Percentiles rank a stretch among this genome's conserved stretches.
These are phyloP conservation scores for Trichacis sp. DNA, from an alignment of 2,888 invertebrate species.

Conservation along the genomic window DNA sequence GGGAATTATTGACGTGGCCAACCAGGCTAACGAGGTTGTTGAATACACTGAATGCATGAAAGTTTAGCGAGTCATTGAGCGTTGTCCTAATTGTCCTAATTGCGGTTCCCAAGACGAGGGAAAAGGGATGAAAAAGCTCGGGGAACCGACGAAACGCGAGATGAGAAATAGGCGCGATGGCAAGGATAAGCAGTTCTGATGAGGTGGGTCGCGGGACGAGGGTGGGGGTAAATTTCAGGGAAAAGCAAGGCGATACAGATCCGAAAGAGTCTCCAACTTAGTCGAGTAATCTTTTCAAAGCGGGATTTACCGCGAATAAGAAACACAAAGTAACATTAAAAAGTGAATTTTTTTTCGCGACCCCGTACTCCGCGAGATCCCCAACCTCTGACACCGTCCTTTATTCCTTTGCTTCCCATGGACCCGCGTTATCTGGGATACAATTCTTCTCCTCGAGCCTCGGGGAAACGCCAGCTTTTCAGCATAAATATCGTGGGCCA, in stretches of 20 bases:
- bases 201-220: constrained; percentile 25
- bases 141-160: constrained; percentile 17
- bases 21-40: constrained; percentile 13
- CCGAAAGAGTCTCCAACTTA: constrained; percentile 38
- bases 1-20: constrained; percentile 12
- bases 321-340: constrained; percentile 42
- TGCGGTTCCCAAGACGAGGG: no score
- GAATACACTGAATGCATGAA: constrained; percentile 27
- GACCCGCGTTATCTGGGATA: constrained; percentile 36
- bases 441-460: constrained; percentile 30
- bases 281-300: constrained; percentile 40
- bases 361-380: constrained; percentile 18
- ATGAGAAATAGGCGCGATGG: constrained; percentile 13
- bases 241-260: constrained; percentile 29
- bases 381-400: constrained; percentile 28
- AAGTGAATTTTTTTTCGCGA: constrained; percentile 33
- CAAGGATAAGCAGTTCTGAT: constrained; percentile 27
- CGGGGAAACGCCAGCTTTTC: constrained; percentile 28
- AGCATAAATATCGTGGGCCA: constrained; percentile 35
- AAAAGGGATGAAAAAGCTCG: constrained; percentile 23
- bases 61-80: constrained; percentile 36
- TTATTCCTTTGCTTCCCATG: constrained; percentile 28
- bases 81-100: constrained; percentile 42
- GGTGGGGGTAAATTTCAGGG: constrained; percentile 3
- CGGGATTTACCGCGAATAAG: constrained; percentile 37